Evolutionary conservation across 2,113 vertebrate genomes (phyloP).

Genomic region (Collichthys lucidus): DNA sequence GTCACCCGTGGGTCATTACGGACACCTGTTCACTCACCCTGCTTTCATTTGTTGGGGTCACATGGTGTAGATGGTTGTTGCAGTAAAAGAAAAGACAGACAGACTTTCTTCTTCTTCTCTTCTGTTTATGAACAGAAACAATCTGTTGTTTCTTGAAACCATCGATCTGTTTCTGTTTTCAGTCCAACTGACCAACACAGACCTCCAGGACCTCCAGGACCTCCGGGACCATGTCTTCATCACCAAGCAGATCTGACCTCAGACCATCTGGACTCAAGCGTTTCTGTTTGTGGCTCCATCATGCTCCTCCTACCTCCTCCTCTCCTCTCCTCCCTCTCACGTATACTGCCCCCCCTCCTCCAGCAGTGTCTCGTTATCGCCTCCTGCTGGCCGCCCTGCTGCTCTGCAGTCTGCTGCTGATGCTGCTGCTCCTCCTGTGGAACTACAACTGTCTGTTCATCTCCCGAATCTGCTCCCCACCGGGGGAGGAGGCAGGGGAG

Average conservation of each 20-base stretch:
- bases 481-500: neutral
- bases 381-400: conserved; percentile 66
- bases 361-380: neutral
- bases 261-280: conserved; percentile 41
- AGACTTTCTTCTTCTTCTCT: neutral
- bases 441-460: conserved; percentile 78
- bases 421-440: conserved; percentile 71
- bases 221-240: conserved; percentile 38
- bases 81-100: no score
- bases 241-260: neutral
- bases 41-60: no score
- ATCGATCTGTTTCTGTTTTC: neutral
- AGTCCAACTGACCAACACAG: neutral
- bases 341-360: neutral
- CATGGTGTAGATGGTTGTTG: no score
- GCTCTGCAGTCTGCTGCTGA: conserved; percentile 62
- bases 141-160: no score
- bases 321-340: conserved; percentile 24
- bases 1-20: no score
- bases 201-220: neutral
- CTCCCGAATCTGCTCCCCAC: conserved; percentile 55
- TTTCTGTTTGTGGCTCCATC: conserved; percentile 45
- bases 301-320: conserved; percentile 9
- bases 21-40: no score
- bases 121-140: no score